Conservation (phyloP, 1,140 invertebrate species). For the Conus ventricosus region DNA sequence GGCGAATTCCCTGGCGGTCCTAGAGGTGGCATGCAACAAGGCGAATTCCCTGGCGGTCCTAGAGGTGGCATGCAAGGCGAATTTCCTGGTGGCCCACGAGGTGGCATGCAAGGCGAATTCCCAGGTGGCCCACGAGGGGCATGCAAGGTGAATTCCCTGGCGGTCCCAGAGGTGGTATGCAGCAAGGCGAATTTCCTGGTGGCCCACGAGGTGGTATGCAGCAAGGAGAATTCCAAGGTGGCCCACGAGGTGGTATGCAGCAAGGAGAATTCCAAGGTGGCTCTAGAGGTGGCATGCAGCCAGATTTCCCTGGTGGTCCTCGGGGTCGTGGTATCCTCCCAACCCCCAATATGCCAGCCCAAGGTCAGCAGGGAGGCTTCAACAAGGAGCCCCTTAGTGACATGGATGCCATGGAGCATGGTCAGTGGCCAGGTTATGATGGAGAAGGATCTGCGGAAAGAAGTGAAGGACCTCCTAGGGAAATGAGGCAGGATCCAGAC, state of each 20-base stretch:
- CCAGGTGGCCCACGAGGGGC: background rate
- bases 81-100: background rate
- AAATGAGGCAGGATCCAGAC: slow-evolving; percentile 33
- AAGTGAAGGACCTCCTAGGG: background rate
- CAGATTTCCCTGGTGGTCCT: background rate
- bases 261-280: background rate
- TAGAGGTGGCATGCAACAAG: background rate
- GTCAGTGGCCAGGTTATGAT: slow-evolving; percentile 30
- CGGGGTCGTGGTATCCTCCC: slow-evolving; percentile 29
- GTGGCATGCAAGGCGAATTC: background rate
- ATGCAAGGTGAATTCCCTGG: slow-evolving; percentile 6
- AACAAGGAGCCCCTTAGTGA: background rate
- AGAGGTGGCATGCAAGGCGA: background rate
- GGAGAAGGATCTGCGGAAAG: slow-evolving; percentile 5
- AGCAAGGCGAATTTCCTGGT: background rate
- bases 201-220: background rate
- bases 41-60: slow-evolving; percentile 12
- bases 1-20: slow-evolving; percentile 19
- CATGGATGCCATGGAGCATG: slow-evolving; percentile 12
- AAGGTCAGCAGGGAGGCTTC: background rate
- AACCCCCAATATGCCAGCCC: slow-evolving; percentile 21
- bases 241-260: background rate
- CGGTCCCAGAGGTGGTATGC: slow-evolving; percentile 4
- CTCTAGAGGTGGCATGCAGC: background rate
- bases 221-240: background rate